A percentile compares a stretch with the other conserved stretches of the same genome.
Evolutionary conservation across 2,888 invertebrate species (phyloP).

Genomic region (Hyposoter dolosus): DNA sequence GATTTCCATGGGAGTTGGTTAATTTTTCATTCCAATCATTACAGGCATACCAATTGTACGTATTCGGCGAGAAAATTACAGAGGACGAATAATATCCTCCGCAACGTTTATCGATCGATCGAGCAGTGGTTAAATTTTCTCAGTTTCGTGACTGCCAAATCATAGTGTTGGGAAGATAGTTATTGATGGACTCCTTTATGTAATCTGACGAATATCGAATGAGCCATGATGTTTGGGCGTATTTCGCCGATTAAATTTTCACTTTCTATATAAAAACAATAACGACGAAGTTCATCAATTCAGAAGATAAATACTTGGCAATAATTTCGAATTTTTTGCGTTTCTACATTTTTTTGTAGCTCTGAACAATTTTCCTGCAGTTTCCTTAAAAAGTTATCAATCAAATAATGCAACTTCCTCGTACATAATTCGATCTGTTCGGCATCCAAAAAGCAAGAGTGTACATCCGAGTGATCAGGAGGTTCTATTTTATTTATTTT

Average conservation of each 20-base stretch:
- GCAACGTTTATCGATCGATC: slow-evolving; percentile 52
- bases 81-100: slow-evolving; percentile 42
- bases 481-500: neutral
- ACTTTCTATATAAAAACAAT: neutral
- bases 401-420: too few species aligned
- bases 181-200: slow-evolving; percentile 18
- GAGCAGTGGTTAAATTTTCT: slow-evolving; percentile 31
- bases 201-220: slow-evolving; percentile 42
- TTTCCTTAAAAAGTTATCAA: too few species aligned
- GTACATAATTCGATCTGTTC: too few species aligned
- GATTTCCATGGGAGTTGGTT: neutral
- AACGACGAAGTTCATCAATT: neutral
- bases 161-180: slow-evolving; percentile 13
- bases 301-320: neutral
- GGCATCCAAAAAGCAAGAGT: too few species aligned
- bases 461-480: neutral
- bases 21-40: slow-evolving; percentile 22
- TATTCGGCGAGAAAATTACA: slow-evolving; percentile 39
- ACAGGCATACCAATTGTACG: slow-evolving; percentile 19
- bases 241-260: neutral
- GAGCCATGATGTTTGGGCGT: neutral
- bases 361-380: too few species aligned
- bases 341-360: too few species aligned
- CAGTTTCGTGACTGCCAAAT: slow-evolving; percentile 36
- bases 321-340: too few species aligned